These are phyloP conservation scores for Panopea generosa DNA, from an alignment of 2,888 invertebrate species.

Conservation along the genomic window DNA sequence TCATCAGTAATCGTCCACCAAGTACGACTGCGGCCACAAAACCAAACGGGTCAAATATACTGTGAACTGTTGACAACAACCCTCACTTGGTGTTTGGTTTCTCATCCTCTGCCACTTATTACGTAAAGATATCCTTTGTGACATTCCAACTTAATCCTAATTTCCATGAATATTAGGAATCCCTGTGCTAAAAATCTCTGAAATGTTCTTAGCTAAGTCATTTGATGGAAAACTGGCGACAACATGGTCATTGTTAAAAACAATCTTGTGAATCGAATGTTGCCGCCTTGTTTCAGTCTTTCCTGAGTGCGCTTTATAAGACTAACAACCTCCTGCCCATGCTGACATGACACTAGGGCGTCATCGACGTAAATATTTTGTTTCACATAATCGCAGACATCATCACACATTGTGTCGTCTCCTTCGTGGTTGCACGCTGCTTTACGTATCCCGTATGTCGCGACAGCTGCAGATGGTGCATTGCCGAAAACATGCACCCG, in stretches of 20 bases:
- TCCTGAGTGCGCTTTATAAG: conserved; percentile 14
- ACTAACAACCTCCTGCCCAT: too few species aligned
- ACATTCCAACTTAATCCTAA: conserved; percentile 22
- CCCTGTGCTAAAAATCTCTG: neutral
- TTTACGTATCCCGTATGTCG: too few species aligned
- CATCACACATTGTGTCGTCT: too few species aligned
- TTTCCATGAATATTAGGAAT: conserved; percentile 9
- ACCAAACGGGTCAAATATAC: too few species aligned
- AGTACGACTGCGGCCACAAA: too few species aligned
- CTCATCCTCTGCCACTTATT: neutral
- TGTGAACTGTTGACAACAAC: too few species aligned
- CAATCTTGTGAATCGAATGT: conserved; percentile 28
- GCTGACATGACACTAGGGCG: too few species aligned
- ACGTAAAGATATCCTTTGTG: conserved; percentile 5
- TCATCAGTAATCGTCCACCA: too few species aligned
- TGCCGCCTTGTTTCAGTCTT: conserved; percentile 11
- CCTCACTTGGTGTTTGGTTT: conserved; percentile 12
- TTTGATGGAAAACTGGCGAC: conserved; percentile 4
- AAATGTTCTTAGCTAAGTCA: conserved; percentile 4
- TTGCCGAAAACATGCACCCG: conserved; percentile 38
- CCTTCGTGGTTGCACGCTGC: too few species aligned
- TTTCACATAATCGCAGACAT: too few species aligned
- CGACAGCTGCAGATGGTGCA: too few species aligned
- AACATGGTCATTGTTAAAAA: conserved; percentile 15
- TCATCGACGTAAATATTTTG: too few species aligned